These are phyloP conservation scores for Platycnemis pennipes DNA, from an alignment of 2,888 invertebrate genomes.

Conservation along the genomic window DNA sequence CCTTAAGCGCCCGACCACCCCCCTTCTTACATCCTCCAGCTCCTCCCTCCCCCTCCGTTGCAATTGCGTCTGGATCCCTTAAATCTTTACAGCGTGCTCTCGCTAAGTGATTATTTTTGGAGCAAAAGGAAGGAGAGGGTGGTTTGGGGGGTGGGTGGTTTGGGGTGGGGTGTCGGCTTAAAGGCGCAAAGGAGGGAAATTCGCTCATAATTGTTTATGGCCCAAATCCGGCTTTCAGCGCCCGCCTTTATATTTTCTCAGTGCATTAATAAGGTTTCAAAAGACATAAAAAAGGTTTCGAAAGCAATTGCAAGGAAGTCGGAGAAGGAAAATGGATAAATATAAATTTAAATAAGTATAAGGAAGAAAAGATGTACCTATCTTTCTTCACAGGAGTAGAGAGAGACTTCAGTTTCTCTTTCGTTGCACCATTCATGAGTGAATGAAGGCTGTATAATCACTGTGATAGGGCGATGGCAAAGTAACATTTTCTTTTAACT, in stretches of 20 bases:
- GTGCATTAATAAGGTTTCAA: neutral
- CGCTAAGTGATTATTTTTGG: conserved; percentile 5
- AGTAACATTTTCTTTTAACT: too few relatives aligned
- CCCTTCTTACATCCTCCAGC: neutral
- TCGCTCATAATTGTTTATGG: neutral
- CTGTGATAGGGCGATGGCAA: too few relatives aligned
- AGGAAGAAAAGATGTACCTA: too few relatives aligned
- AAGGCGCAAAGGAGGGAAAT: neutral
- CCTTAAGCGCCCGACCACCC: neutral
- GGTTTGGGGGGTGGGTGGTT: neutral
- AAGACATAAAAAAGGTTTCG: neutral
- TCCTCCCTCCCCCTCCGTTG: neutral
- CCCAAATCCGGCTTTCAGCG: neutral
- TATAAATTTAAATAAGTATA: too few relatives aligned
- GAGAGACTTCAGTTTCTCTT: too few relatives aligned
- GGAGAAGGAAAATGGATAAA: neutral
- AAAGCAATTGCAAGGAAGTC: neutral
- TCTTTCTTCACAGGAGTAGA: too few relatives aligned
- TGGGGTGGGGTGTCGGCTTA: neutral
- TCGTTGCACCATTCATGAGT: too few relatives aligned
- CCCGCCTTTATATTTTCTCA: neutral
- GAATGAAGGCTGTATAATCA: too few relatives aligned
- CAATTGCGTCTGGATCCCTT: neutral
- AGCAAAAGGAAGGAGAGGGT: neutral
- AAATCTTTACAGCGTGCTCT: conserved; percentile 47